phyloP scores from a whole-genome alignment of 2,888 invertebrate genomes.

The Portevinia maculata region DNA sequence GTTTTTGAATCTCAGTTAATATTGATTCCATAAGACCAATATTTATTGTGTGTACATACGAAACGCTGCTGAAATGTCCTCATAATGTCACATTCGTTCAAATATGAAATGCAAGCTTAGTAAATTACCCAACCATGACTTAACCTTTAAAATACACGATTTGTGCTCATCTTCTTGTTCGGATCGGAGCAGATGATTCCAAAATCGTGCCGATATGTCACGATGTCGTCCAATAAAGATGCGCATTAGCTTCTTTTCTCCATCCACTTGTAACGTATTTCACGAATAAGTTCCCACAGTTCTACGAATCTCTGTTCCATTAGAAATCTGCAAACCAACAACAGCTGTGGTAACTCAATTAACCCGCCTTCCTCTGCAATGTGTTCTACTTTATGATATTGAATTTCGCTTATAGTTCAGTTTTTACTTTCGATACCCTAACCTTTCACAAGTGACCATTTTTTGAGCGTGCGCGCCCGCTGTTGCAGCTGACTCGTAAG shows the following conservation, averaged over 20 bases:
- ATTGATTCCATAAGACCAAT: too few species aligned
- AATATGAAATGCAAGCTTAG: neutral
- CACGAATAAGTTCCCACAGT: conserved; percentile 10
- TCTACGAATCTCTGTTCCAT: neutral
- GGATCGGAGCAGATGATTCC: conserved; percentile 7
- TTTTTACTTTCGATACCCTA: conserved; percentile 47
- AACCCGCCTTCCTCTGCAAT: conserved; percentile 24
- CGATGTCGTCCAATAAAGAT: conserved; percentile 31
- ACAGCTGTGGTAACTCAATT: conserved; percentile 42
- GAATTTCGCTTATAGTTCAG: conserved; percentile 42
- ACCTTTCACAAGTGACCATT: conserved; percentile 25
- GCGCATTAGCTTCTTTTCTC: conserved; percentile 6
- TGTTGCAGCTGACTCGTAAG: conserved; percentile 8
- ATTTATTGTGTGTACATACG: neutral
- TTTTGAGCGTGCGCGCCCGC: neutral
- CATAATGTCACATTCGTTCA: neutral
- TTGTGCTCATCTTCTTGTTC: conserved; percentile 31
- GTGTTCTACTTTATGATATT: conserved; percentile 47
- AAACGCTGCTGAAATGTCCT: neutral
- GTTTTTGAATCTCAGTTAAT: too few species aligned
- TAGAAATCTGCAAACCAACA: conserved; percentile 22
- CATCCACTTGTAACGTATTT: conserved; percentile 40
- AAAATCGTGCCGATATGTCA: conserved; percentile 56
- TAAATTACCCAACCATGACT: neutral
- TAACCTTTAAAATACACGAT: conserved; percentile 45